Base-by-base conservation (phyloP, 2,797 vertebrate species). In the Pipistrellus nathusii region DNA sequence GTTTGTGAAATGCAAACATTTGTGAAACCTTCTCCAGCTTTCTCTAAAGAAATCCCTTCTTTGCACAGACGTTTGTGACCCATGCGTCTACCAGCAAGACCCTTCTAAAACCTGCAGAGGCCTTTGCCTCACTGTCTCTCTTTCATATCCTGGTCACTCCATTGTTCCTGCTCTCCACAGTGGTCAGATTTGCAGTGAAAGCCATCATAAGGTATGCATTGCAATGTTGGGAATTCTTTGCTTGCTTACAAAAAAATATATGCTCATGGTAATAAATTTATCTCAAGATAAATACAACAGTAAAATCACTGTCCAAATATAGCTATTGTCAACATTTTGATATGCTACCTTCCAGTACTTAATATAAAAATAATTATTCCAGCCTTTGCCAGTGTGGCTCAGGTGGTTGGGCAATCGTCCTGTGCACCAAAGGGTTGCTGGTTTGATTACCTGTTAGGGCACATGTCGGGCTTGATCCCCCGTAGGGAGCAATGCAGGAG, bases 81-180 rank as follows among this genome's bases (percentile, higher is more conserved):
- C 98, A 99, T 0, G 98, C 99, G 0, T 98, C 99, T 71, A 95
- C 98, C 51, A 98, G 97, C 0, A 12, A 90, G 0, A 89, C 21
- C 0, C 96, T 93, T 0, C 98, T 99, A 78, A 98, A 96, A 32
- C 98, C 99, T 0, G 98, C 99, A 0, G 98, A 99, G 80, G 99
- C 99, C 41, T 99, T 99, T 62, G 99, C 99, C 0, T 99, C 99
- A 0, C 98, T 99, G 95, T 99, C 99, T 0, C 96, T 99, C 44
- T 99, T 99, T 97, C 99, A 99, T 94, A 99, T 99, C 98, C 98
- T 99, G 94, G 99, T 99, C 93, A 99, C 99, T 0, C 99, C 99
- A 0, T 98, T 99, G 71, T 99, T 99, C 98, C 98, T 99, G 88
- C 99, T 99, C 35, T 99, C 99, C 96, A 99, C 99, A 0, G 99